Evolutionary conservation across 2,888 invertebrate species (phyloP).

Genomic region (Melinaea menophilus): DNA sequence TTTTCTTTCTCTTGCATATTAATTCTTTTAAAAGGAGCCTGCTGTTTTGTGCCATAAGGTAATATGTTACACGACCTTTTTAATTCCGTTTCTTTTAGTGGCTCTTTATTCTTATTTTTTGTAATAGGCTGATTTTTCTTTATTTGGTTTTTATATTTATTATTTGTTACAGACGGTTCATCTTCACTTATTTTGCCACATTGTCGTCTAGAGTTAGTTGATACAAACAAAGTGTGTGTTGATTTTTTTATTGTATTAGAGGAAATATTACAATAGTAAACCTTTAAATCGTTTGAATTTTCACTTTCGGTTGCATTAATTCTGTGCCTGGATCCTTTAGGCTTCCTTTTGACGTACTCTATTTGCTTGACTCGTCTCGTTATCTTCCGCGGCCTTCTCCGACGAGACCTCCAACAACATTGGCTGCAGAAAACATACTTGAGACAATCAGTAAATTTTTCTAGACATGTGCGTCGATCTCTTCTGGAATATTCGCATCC

Average conservation of each 20-base stretch:
- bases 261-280: slow-evolving; percentile 5
- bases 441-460: slow-evolving; percentile 6
- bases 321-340: slow-evolving; percentile 8
- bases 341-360: not conserved
- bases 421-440: slow-evolving; percentile 13
- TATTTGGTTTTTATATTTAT: slow-evolving; percentile 8
- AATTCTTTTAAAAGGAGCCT: slow-evolving; percentile 1
- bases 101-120: not conserved
- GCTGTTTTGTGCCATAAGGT: not conserved
- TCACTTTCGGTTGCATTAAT: not conserved
- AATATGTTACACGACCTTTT: not conserved
- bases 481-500: slow-evolving; percentile 8
- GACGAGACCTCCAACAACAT: not conserved
- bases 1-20: slow-evolving; percentile 10
- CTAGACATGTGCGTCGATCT: slow-evolving; percentile 4
- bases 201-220: not conserved
- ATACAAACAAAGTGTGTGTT: slow-evolving; percentile 3
- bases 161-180: not conserved
- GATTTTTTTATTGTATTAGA: not conserved
- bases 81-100: not conserved
- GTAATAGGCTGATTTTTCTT: not conserved
- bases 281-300: slow-evolving; percentile 9
- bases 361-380: slow-evolving; percentile 7
- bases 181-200: not conserved
- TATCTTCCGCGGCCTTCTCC: slow-evolving; percentile 6